Evolutionary conservation across 2,797 vertebrate genomes (phyloP), one percentile per base, ranked within the genome.

Genomic region (Phaenicophaeus curvirostris): DNA sequence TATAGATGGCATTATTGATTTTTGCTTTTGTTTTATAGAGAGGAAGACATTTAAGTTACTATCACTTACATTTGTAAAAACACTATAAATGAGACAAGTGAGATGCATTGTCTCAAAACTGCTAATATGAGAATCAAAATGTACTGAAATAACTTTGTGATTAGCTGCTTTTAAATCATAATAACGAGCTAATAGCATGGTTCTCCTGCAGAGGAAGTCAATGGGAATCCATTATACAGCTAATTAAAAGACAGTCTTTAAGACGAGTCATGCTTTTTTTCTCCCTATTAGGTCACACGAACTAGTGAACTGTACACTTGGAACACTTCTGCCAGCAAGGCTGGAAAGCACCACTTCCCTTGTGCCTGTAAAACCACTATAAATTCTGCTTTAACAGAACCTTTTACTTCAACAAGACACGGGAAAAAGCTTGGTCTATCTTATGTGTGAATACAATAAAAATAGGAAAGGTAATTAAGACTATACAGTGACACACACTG

Each of bases 201-300:
- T 88, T 95, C 94, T 97, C 87, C 78, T 37, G 73, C 82, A 92
- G 89, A 90, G 94, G 90, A 96, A 98, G 97, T 97, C 95, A 96
- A 96, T 92, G 95, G 91, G 93, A 95, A 94, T 95, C 96, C 96
- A 98, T 96, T 97, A 97, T 81, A 97, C 95, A 97, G 97, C 96
- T 97, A 98, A 98, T 98, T 97, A 98, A 97, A 98, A 57, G 63
- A 91, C 82, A 94, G 66, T 93, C 95, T 95, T 97, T 87, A 96
- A 74, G 90, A 97, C 96, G 95, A 97, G 90, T 93, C 96, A 94
- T 91, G 91, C 13, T 89, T 95, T 97, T 95, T 97, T 96, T 91
- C 91, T 97, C 91, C 88, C 96, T 96, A 46, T 96, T 96, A 96
- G 94, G 94, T 97, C 95, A 96, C 90, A 95, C 93, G 87, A 96